Base-by-base conservation (phyloP, 2,113 vertebrate genomes). In the Microcebus ravelobensis region DNA sequence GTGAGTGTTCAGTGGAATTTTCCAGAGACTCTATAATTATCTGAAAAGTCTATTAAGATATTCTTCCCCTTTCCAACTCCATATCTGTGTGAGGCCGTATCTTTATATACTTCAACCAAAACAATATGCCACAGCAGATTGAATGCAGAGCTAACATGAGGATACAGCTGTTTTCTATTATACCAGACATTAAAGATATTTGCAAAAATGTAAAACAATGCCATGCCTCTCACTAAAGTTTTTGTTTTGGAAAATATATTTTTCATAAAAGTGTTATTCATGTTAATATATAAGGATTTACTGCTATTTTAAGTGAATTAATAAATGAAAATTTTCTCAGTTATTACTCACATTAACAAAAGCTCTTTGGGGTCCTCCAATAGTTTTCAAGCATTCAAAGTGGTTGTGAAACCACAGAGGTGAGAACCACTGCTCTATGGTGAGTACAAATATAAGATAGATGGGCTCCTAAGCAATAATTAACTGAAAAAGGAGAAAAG, bases 161-260 rank as follows among this genome's bases (percentile, higher is more conserved):
- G 63, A 9, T 42, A 27, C 89, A 96, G 82, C 91, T 97, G 92
- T n/a, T 94, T 89, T 96, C 68, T 93, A 68, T 93, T 83, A 84
- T 2, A 42, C 27, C 7, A 25, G 59, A 82, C 25, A 39, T 34
- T 73, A 50, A 82, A 87, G 61, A n/a, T 61, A 74, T 87, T 94
- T 87, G 65, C 25, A 82, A 71, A 94, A 57, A 36, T 71, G 31
- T 68, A 52, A 82, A 87, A 68, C 61, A 89, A n/a, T 74, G 20
- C 42, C 10, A 50, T n/a, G 11, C 6, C 45, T 80, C 11, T 73
- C 21, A 59, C 27, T 80, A 83, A 84, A 61, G 21, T 50, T 77
- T 79, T 68, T 61, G 34, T 67, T 96, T 94, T 57, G 34, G 71
- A 68, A 93, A 96, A 67, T 67, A 80, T 3, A 85, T 74, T 82